Evolutionary conservation across 2,888 invertebrate species (phyloP), one percentile per base, ranked within the genome.

Genomic region (Teinopalpus imperialis): DNA sequence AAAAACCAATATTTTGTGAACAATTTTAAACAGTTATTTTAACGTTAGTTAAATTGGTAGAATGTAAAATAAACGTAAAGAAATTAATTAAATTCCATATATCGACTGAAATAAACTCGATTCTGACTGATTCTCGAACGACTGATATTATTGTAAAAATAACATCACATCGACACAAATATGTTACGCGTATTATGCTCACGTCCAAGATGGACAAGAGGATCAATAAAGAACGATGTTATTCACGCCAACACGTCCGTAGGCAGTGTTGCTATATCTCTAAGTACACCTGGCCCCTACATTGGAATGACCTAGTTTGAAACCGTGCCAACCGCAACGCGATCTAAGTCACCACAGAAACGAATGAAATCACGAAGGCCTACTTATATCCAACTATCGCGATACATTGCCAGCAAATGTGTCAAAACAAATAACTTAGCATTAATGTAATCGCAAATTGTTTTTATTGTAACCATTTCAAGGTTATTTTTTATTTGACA

Each of bases 301-400:
- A 46, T 29, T 18, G 18, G 21, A 35, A 44, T 63, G 67, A 67
- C 67, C 67, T 54, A 66, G 53, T 54, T 67, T 50, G 45, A 35
- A 61, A 56, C 52, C 54, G 58, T 57, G 63, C 66, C 61, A 61
- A 54, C 61, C 61, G 57, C 64, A 61, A 35, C 51, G 54, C 51
- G 51, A 49, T 45, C 50, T 51, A 47, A 50, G 53, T 49, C 54
- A 49, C 56, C 48, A 54, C 60, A 57, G 58, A 58, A 57, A 55
- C 53, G 55, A 49, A 49, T 52, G 53, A 56, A 55, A 55, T 56
- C 58, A 57, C 52, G 50, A 53, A 54, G 16, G 40, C 39, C 32
- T 45, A 29, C 45, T 16, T 34, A 26, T 16, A 18, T 34, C 21
- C 20, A 27, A 8, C 26, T 6, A 40, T 27, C 18, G 39, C 18